Base-by-base conservation (phyloP, 2,888 invertebrate genomes). In the Acanthosoma haemorrhoidale region DNA sequence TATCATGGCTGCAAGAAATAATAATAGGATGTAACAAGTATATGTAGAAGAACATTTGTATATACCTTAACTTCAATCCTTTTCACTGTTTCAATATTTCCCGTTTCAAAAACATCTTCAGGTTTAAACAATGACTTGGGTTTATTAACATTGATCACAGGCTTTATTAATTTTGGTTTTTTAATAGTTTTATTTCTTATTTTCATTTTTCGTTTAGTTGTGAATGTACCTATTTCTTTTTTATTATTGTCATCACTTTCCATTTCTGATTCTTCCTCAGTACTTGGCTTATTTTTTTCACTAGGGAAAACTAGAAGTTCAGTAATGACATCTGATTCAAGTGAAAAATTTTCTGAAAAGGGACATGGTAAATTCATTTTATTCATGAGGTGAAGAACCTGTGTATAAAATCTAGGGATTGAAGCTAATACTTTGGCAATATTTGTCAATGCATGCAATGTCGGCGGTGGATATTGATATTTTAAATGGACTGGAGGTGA, bases 331-430 rank as follows among this genome's bases (percentile, higher is more conserved):
- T 76, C 77, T 2, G 73, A 61, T 61, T 74, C 73, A 6, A 74
- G 31, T 18, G 81, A 69, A 71, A 77, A 77, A 15, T 80, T 79
- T 75, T 81, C 78, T 16, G 83, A 84, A 81, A 96, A 96, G 0
- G 96, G 96, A 51, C 89, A 86, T 16, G 91, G 89, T 61, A 96
- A 80, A 79, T 90, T 91, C 94, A 96, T 94, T 81, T 90, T 91
- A 79, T 96, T 96, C 96, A 96, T 96, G 67, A 96, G 83, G 81
- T 96, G 96, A 59, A 96, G 78, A 9, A 90, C 87, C 77, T 84
- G 84, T 1, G 85, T 87, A 78, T 96, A 96, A 79, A 96, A 91
- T 76, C 88, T 87, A 68, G 90, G 89, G 75, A 92, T 87, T 15
- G 85, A 84, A 69, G 88, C 84, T 70, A 96, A 80, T 29, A 89